Conservation (phyloP, 2,797 vertebrate species). For the Iguana delicatissima region DNA sequence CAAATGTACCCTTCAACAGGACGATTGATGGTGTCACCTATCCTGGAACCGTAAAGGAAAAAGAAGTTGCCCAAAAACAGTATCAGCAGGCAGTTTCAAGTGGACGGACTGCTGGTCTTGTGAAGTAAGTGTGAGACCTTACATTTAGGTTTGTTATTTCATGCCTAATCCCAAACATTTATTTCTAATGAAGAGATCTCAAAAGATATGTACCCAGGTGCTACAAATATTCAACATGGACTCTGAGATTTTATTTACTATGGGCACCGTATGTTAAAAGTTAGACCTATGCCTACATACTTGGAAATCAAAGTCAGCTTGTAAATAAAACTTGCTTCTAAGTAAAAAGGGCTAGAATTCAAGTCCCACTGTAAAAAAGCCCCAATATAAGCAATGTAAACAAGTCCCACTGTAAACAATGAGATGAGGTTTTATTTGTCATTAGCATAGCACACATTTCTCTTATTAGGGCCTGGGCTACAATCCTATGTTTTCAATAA, state of each 20-base stretch:
- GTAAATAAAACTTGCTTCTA: not conserved
- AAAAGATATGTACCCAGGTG: not conserved
- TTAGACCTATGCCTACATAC: not conserved
- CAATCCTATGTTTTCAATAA: too few relatives aligned
- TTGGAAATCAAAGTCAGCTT: not conserved
- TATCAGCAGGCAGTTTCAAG: conserved; percentile 84
- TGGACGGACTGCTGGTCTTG: conserved; percentile 84
- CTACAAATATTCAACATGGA: not conserved
- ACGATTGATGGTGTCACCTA: conserved; percentile 79
- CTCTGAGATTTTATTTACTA: not conserved
- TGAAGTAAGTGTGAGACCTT: conserved; percentile 76
- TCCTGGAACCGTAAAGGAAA: conserved; percentile 82
- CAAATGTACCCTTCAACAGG: not conserved
- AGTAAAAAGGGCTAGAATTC: not conserved
- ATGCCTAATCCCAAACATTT: not conserved
- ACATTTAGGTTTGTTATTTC: not conserved
- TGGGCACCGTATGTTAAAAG: not conserved
- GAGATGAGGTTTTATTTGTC: too few relatives aligned
- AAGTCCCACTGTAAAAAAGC: not conserved
- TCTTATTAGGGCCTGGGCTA: too few relatives aligned
- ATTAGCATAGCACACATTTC: too few relatives aligned
- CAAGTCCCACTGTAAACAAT: not conserved
- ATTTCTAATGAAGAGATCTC: not conserved
- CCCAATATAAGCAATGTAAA: too few relatives aligned
- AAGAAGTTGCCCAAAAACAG: conserved; percentile 84